Evolutionary conservation across 2,888 invertebrate species (phyloP).

Genomic region (Bhutanitis thaidina): DNA sequence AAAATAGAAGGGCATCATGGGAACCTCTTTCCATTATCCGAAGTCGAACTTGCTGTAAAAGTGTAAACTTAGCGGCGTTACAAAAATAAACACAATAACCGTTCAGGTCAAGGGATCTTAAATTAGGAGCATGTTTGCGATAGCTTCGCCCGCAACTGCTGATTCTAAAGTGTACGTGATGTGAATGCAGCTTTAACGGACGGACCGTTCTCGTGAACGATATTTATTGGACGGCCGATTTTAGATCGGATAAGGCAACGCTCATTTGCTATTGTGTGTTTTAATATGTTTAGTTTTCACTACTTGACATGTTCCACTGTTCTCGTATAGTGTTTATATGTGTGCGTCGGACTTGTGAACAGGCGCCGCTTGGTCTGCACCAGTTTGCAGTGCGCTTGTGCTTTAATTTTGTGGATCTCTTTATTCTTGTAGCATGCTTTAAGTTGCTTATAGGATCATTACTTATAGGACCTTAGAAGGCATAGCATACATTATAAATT

Average conservation of each 20-base stretch:
- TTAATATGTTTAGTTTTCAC: slow-evolving; percentile 6
- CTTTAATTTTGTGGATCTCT: too few species aligned
- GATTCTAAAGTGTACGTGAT: slow-evolving; percentile 18
- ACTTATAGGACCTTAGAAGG: too few species aligned
- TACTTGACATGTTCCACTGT: not conserved
- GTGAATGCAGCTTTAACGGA: slow-evolving; percentile 7
- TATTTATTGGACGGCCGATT: slow-evolving; percentile 14
- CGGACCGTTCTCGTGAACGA: slow-evolving; percentile 7
- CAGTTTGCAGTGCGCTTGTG: too few species aligned
- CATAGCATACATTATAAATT: too few species aligned
- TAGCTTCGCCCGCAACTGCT: slow-evolving; percentile 16
- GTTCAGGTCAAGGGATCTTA: slow-evolving; percentile 13
- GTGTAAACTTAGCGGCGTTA: too few species aligned
- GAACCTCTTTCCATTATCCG: too few species aligned
- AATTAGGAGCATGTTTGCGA: slow-evolving; percentile 18
- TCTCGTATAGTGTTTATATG: not conserved
- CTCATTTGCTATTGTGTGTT: slow-evolving; percentile 10
- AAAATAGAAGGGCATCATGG: too few species aligned
- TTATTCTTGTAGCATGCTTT: too few species aligned
- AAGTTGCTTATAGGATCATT: too few species aligned
- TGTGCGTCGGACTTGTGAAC: too few species aligned
- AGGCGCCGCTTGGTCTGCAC: too few species aligned
- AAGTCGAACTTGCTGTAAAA: too few species aligned
- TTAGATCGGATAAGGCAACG: slow-evolving; percentile 5
- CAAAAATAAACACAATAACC: slow-evolving; percentile 20